Percentiles rank a stretch among this genome's conserved stretches.
Conservation (phyloP, 2,888 invertebrate genomes). For the Lasius platythorax region DNA sequence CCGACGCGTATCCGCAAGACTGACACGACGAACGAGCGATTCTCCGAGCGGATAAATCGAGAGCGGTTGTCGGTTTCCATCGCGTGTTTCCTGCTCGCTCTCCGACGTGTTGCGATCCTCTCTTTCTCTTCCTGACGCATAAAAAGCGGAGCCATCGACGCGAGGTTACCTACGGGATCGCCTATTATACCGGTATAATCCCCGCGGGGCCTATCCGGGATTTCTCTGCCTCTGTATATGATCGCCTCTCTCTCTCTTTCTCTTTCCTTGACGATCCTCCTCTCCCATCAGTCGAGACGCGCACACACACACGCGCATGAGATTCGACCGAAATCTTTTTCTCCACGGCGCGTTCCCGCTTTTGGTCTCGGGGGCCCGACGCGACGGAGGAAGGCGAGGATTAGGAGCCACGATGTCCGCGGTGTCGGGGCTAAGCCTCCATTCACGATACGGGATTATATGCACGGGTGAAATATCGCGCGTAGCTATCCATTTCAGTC, state of each 20-base stretch:
- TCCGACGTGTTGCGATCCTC: conserved; percentile 27
- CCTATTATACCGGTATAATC: conserved; percentile 74
- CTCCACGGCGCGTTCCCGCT: conserved; percentile 61
- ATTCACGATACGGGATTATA: conserved; percentile 83
- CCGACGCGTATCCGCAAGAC: conserved; percentile 73
- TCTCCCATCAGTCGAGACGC: conserved; percentile 43
- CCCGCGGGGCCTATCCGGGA: conserved; percentile 57
- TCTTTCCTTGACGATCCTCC: conserved; percentile 37
- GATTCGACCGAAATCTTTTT: conserved; percentile 63
- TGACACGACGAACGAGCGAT: conserved; percentile 63
- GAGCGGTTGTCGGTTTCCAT: conserved; percentile 59
- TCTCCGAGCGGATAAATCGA: conserved; percentile 68
- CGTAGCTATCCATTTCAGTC: conserved; percentile 70
- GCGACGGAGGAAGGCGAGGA: conserved; percentile 73
- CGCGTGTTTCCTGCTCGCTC: conserved; percentile 39
- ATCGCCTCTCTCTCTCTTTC: conserved; percentile 9
- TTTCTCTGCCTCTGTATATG: conserved; percentile 49
- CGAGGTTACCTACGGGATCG: conserved; percentile 73
- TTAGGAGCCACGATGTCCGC: conserved; percentile 78
- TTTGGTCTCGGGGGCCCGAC: conserved; percentile 55
- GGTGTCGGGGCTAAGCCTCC: conserved; percentile 82
- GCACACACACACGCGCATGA: conserved; percentile 22
- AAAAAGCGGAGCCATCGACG: conserved; percentile 72
- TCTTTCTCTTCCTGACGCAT: conserved; percentile 45
- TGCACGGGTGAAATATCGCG: conserved; percentile 81